A percentile compares a stretch with the other conserved stretches of the same genome.
Evolutionary conservation across 2,113 vertebrate genomes (phyloP).

Genomic region (Sakesphorus luctuosus): DNA sequence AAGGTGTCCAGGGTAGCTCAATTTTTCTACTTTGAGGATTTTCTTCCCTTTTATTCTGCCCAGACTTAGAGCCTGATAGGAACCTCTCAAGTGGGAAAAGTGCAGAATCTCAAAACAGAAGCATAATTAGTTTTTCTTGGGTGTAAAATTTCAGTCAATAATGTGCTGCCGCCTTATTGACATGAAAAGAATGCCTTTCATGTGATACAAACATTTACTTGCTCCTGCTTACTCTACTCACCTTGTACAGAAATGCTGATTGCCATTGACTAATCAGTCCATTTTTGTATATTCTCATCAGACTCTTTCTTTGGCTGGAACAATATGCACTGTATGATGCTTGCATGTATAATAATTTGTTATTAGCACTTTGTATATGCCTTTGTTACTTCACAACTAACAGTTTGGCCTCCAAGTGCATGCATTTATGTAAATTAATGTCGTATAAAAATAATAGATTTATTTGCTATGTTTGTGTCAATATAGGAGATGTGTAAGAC

Average conservation of each 20-base stretch:
- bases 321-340: conserved; percentile 79
- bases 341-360: conserved; percentile 80
- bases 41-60: not conserved
- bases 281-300: conserved; percentile 81
- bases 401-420: conserved; percentile 77
- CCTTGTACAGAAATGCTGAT: conserved; percentile 69
- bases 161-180: conserved; percentile 57
- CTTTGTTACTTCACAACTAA: conserved; percentile 79
- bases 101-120: conserved; percentile 39
- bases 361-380: conserved; percentile 74
- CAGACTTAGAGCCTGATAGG: conserved; percentile 9
- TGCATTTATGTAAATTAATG: conserved; percentile 71
- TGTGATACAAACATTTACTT: conserved; percentile 61
- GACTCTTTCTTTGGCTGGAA: conserved; percentile 82
- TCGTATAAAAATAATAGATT: conserved; percentile 38
- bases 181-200: conserved; percentile 40
- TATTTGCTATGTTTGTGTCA: conserved; percentile 54
- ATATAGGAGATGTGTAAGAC: conserved; percentile 13
- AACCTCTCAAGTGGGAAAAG: conserved; percentile 47
- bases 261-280: conserved; percentile 72
- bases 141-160: conserved; percentile 71
- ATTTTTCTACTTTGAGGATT: not conserved
- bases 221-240: conserved; percentile 67
- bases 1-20: not conserved
- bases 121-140: conserved; percentile 29